phyloP scores from a whole-genome alignment of 1,140 invertebrate species.

The Pectinophora gossypiella region DNA sequence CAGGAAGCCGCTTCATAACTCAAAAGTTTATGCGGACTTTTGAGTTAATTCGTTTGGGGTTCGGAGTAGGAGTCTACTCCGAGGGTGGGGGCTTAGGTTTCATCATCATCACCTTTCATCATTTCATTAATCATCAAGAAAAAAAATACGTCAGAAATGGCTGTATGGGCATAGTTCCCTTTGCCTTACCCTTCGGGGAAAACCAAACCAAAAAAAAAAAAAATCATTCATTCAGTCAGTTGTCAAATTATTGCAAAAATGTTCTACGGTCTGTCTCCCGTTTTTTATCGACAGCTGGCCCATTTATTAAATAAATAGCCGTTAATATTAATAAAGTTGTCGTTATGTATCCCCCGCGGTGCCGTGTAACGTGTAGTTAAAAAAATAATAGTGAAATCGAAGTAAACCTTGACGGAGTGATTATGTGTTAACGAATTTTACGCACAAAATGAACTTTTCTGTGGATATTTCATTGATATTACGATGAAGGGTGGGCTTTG shows the following conservation, averaged over 20 bases:
- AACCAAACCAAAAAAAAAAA: too few relatives aligned
- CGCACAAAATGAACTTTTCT: conserved; percentile 68
- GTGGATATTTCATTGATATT: conserved; percentile 65
- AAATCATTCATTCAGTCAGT: too few relatives aligned
- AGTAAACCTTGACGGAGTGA: conserved; percentile 32
- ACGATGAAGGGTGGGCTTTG: conserved; percentile 77
- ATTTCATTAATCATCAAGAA: too few relatives aligned
- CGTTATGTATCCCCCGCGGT: background rate
- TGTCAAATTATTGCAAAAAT: conserved; percentile 4
- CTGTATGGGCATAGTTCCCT: too few relatives aligned
- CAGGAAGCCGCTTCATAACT: too few relatives aligned
- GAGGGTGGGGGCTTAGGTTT: too few relatives aligned
- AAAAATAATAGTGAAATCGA: background rate
- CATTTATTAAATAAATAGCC: background rate
- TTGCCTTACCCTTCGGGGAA: too few relatives aligned
- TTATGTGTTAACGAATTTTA: conserved; percentile 50
- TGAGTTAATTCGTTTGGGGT: too few relatives aligned
- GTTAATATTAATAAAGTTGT: background rate
- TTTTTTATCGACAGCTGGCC: background rate
- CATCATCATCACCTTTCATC: too few relatives aligned
- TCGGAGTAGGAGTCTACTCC: too few relatives aligned
- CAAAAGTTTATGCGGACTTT: too few relatives aligned
- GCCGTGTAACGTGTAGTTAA: background rate
- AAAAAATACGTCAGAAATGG: too few relatives aligned
- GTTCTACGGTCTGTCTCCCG: background rate